Conservation (phyloP, 2,888 invertebrate species). For the Branchellion lobata region DNA sequence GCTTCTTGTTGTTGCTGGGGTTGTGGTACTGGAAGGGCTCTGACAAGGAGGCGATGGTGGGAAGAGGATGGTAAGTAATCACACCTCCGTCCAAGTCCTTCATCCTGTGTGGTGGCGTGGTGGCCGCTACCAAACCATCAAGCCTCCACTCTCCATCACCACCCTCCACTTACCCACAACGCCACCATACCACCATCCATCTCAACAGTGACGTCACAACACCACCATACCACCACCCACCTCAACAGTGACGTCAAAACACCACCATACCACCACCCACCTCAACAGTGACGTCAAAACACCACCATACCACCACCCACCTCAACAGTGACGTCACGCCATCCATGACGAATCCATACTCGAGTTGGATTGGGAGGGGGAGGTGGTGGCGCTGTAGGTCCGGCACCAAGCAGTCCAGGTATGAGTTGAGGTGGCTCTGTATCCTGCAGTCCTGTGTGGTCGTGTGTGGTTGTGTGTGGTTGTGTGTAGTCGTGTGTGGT, state of each 20-base stretch:
- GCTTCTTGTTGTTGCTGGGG: neutral
- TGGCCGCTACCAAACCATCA: neutral
- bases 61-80: neutral
- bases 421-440: constrained; percentile 12
- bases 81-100: neutral
- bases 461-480: neutral
- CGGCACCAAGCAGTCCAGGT: constrained; percentile 42
- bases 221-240: too few relatives aligned
- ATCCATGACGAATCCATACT: constrained; percentile 45
- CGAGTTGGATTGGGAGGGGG: neutral
- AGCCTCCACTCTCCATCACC: too few relatives aligned
- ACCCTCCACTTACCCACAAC: too few relatives aligned
- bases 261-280: too few relatives aligned
- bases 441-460: constrained; percentile 24
- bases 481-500: neutral
- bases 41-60: neutral
- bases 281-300: too few relatives aligned
- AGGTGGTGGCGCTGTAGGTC: constrained; percentile 26
- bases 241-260: too few relatives aligned
- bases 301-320: neutral
- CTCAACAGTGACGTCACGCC: constrained; percentile 30
- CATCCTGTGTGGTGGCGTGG: neutral
- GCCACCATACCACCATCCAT: too few relatives aligned
- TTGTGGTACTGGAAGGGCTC: neutral
- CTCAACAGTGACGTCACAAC: too few relatives aligned